phyloP scores from a whole-genome alignment of 1,140 invertebrate genomes.

The Aphelinus atriplicis region DNA sequence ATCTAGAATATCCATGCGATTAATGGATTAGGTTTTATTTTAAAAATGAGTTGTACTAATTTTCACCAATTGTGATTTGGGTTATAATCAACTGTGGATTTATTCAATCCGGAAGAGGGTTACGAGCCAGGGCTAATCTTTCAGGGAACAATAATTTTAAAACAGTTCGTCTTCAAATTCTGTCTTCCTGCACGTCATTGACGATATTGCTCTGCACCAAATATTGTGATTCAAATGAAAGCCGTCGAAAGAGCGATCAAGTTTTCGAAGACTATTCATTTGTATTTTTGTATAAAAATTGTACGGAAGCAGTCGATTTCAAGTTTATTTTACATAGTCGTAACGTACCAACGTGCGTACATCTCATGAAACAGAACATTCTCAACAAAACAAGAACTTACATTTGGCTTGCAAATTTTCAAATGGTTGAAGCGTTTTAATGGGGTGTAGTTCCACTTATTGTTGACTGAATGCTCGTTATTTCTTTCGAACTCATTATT shows the following conservation, averaged over 20 bases:
- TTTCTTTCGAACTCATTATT: too few species aligned
- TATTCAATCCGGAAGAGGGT: background rate
- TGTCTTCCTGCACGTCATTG: slow-evolving; percentile 5
- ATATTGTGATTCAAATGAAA: slow-evolving; percentile 23
- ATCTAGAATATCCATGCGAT: too few species aligned
- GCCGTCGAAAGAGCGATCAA: background rate
- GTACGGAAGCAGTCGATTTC: slow-evolving; percentile 1
- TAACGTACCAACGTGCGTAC: too few species aligned
- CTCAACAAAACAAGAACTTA: too few species aligned
- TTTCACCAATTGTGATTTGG: background rate
- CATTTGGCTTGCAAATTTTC: too few species aligned
- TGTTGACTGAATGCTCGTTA: too few species aligned
- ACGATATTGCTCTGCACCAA: slow-evolving; percentile 3
- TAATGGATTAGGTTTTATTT: too few species aligned
- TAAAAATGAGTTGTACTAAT: background rate
- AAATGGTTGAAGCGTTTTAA: too few species aligned
- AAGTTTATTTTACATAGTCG: background rate
- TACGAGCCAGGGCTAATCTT: too few species aligned
- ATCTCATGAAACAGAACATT: too few species aligned
- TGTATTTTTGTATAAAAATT: slow-evolving; percentile 16
- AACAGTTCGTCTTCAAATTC: slow-evolving; percentile 4
- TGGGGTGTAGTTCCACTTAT: too few species aligned
- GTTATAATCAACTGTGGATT: background rate
- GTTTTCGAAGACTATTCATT: slow-evolving; percentile 13
- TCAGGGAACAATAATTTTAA: background rate